These are phyloP conservation scores for Cephus cinctus DNA, from an alignment of 1,140 invertebrate species.

Conservation along the genomic window DNA sequence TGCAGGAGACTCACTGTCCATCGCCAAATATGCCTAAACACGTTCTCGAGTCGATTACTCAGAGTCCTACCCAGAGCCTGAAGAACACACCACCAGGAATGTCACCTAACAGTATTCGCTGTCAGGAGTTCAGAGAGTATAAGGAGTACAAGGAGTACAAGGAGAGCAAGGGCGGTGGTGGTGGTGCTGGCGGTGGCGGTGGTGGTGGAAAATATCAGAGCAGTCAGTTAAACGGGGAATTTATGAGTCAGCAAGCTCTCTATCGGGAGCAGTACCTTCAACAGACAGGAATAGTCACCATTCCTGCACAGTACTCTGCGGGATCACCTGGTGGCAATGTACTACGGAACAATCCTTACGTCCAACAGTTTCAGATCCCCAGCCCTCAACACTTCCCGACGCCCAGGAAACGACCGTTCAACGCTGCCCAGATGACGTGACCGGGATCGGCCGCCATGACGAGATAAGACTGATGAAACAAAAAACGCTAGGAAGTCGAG, in stretches of 20 bases:
- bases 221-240: slow-evolving; percentile 38
- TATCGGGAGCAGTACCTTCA: slow-evolving; percentile 47
- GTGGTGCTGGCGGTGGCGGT: not conserved
- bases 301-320: slow-evolving; percentile 31
- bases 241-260: slow-evolving; percentile 34
- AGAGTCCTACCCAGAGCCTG: slow-evolving; percentile 47
- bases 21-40: slow-evolving; percentile 48
- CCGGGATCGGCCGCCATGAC: slow-evolving; percentile 35
- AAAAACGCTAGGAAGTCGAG: too few relatives aligned
- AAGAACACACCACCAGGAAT: slow-evolving; percentile 39
- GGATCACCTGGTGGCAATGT: slow-evolving; percentile 33
- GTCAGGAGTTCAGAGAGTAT: slow-evolving; percentile 28
- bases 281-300: slow-evolving; percentile 41
- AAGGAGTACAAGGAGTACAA: slow-evolving; percentile 29
- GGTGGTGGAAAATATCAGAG: slow-evolving; percentile 18
- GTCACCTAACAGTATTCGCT: slow-evolving; percentile 35
- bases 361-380: slow-evolving; percentile 46
- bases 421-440: slow-evolving; percentile 52
- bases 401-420: slow-evolving; percentile 39
- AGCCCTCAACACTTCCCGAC: slow-evolving; percentile 33
- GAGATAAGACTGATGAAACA: slow-evolving; percentile 55
- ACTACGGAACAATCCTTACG: slow-evolving; percentile 42
- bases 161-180: slow-evolving; percentile 14
- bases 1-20: slow-evolving; percentile 35
- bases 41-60: slow-evolving; percentile 48